phyloP scores from a whole-genome alignment of 1,140 invertebrate species.

The Amphibalanus amphitrite region DNA sequence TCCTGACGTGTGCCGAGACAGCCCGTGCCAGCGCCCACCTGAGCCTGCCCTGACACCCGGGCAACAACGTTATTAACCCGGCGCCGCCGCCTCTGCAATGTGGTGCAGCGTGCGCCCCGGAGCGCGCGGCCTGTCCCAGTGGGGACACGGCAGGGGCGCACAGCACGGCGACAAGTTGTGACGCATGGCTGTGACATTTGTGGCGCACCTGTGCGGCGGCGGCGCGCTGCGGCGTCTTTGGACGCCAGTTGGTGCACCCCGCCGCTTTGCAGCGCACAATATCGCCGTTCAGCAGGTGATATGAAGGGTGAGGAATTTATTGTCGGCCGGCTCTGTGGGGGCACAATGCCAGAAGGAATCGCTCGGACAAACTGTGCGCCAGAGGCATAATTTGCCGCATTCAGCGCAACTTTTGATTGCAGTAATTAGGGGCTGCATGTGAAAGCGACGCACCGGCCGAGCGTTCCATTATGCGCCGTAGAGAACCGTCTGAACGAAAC shows the following conservation, averaged over 20 bases:
- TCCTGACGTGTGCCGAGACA: background rate
- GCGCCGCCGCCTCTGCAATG: background rate
- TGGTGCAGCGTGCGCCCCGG: background rate
- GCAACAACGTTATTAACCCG: background rate
- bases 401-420: background rate
- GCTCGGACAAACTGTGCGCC: background rate
- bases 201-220: background rate
- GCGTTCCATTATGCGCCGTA: background rate
- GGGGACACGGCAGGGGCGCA: too few relatives aligned
- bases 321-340: background rate
- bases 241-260: background rate
- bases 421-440: background rate
- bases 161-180: background rate
- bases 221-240: background rate
- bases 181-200: background rate
- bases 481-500: background rate
- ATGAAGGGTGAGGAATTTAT: conserved; percentile 1
- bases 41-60: background rate
- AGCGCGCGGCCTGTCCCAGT: background rate
- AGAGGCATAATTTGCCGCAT: background rate
- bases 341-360: background rate
- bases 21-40: background rate
- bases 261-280: background rate
- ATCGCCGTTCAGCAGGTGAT: background rate
- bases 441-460: background rate